phyloP scores from a whole-genome alignment of 1,140 invertebrate species.

The Drosophila willistoni region DNA sequence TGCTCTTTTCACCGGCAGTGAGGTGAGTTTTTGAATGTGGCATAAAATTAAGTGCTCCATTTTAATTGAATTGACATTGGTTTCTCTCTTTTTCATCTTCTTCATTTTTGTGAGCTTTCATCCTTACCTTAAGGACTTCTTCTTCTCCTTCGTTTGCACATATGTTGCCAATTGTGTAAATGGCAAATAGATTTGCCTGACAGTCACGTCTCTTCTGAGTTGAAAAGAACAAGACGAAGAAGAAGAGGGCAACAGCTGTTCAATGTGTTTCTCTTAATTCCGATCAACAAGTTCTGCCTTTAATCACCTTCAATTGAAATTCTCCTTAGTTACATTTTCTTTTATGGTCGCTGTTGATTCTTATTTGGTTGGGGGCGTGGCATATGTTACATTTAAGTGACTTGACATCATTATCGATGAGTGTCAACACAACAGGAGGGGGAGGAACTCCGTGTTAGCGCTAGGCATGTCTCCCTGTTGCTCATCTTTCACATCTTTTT shows the following conservation, averaged over 20 bases:
- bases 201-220: slow-evolving; percentile 27
- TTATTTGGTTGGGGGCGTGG: slow-evolving; percentile 34
- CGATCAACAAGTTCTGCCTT: slow-evolving; percentile 20
- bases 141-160: slow-evolving; percentile 57
- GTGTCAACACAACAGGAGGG: slow-evolving; percentile 58
- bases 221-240: background rate
- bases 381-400: slow-evolving; percentile 64
- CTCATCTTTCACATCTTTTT: background rate
- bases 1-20: slow-evolving; percentile 41
- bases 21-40: slow-evolving; percentile 69
- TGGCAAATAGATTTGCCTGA: slow-evolving; percentile 13
- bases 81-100: slow-evolving; percentile 2
- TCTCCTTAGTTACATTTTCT: slow-evolving; percentile 13
- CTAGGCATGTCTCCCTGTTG: slow-evolving; percentile 31
- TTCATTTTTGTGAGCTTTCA: slow-evolving; percentile 21
- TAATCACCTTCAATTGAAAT: slow-evolving; percentile 15
- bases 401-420: slow-evolving; percentile 77
- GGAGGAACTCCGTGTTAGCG: slow-evolving; percentile 49
- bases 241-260: slow-evolving; percentile 44
- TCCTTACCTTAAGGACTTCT: slow-evolving; percentile 35
- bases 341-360: slow-evolving; percentile 14
- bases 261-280: slow-evolving; percentile 51
- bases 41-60: slow-evolving; percentile 79
- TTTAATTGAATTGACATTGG: slow-evolving; percentile 77
- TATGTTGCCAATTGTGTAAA: slow-evolving; percentile 63